Evolutionary conservation across 2,888 invertebrate species (phyloP), one percentile per base, ranked within the genome.

Genomic region (Leptinotarsa rubiginosa): DNA sequence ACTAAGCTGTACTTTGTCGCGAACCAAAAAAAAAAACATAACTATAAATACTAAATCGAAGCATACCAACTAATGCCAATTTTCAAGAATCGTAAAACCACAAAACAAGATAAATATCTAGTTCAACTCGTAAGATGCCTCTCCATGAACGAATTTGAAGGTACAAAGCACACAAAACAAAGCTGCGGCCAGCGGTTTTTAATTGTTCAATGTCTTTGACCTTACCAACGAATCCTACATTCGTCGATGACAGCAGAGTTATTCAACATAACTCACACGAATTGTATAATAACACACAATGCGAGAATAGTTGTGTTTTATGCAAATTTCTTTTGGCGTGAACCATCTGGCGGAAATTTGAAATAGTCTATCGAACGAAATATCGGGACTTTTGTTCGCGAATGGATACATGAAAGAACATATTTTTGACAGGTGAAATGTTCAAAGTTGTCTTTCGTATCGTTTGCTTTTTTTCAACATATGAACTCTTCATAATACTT

Each of bases 181-280:
- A 41, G 56, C 41, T 25, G 62, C 31, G 62, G n/a, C n/a, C n/a
- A 62, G 62, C 41, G 41, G 25, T 41, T 62, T 31, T 41, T 62
- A 62, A 62, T 56, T 56, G 56, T 56, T 22, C 56, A 22, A 56
- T 62, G 62, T 62, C 62, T 62, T 62, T 41, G 62, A 62, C 62
- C 62, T 62, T n/a, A 31, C 16, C 4, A 31, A 25, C 16, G 18
- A 31, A 62, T 62, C n/a, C 62, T 41, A 62, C 62, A 41, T 62
- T 62, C 62, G 62, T 62, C 62, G 62, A 62, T 62, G 62, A 62
- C 62, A 62, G 41, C 62, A 62, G 7, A 31, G 62, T 18, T 62
- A 62, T 62, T 62, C 41, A 41, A 7, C 41, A 41, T 62, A 31
- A 31, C 41, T 62, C 62, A 31, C 2, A 16, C n/a, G n/a, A 16